phyloP scores from a whole-genome alignment of 2,113 vertebrate genomes.

The Acanthochromis polyacanthus region DNA sequence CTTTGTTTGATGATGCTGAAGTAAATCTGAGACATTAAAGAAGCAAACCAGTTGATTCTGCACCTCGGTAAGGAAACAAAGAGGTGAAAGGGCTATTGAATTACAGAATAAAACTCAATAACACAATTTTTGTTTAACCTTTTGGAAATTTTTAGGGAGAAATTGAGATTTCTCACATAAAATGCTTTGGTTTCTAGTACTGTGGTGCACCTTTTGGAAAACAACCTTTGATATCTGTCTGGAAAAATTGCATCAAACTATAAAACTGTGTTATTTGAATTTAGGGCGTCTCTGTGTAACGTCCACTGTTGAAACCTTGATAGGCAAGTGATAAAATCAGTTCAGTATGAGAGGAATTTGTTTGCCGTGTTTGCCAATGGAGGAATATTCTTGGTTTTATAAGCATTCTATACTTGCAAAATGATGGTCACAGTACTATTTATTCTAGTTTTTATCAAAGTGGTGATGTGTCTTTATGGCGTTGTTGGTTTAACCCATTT shows the following conservation, averaged over 20 bases:
- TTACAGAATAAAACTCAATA: background rate
- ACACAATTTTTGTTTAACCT: too few relatives aligned
- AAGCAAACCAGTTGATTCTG: background rate
- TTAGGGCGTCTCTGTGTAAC: background rate
- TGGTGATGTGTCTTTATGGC: too few relatives aligned
- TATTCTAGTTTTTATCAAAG: too few relatives aligned
- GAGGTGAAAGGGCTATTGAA: background rate
- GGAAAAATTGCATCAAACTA: background rate
- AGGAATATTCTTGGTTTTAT: too few relatives aligned
- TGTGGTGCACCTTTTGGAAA: too few relatives aligned
- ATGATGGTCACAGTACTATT: too few relatives aligned
- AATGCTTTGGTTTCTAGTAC: too few relatives aligned
- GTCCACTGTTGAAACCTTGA: background rate
- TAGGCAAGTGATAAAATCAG: background rate
- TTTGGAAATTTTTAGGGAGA: too few relatives aligned
- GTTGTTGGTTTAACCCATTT: too few relatives aligned
- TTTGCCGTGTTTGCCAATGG: background rate
- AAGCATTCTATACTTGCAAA: too few relatives aligned
- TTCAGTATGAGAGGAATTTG: slow-evolving; percentile 16
- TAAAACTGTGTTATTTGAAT: slow-evolving; percentile 1
- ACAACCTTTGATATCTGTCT: too few relatives aligned
- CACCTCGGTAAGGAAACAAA: background rate
- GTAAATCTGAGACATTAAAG: background rate
- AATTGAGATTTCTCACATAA: too few relatives aligned
- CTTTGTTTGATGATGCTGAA: background rate